Conservation (phyloP, 2,797 vertebrate genomes). For the Squalus acanthias region DNA sequence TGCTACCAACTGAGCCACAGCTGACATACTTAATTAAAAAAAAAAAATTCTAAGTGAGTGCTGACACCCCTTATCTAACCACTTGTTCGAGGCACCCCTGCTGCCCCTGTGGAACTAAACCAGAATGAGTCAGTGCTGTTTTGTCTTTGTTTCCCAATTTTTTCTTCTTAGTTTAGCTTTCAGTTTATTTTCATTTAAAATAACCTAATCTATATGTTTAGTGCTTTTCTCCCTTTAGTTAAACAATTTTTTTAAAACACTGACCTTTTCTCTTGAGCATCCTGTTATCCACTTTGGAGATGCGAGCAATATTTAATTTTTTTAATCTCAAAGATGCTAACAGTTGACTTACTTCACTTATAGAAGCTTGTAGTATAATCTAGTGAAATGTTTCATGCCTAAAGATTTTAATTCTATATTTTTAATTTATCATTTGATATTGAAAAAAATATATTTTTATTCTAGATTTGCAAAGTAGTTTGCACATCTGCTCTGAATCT, state of each 20-base stretch:
- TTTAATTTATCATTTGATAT: background rate
- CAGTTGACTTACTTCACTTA: background rate
- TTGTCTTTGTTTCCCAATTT: too few relatives aligned
- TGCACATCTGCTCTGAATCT: constrained; percentile 51
- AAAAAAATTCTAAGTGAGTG: too few relatives aligned
- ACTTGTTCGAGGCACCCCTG: too few relatives aligned
- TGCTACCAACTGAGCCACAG: too few relatives aligned
- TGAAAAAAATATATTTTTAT: constrained; percentile 40
- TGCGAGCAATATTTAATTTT: background rate
- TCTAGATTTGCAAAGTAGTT: constrained; percentile 52
- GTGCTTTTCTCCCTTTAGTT: too few relatives aligned
- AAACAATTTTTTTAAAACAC: too few relatives aligned
- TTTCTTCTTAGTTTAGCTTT: background rate
- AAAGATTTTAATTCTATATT: background rate
- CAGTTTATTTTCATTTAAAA: background rate
- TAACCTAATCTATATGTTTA: background rate
- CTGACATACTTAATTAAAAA: too few relatives aligned
- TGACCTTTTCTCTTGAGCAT: background rate
- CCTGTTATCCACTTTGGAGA: background rate
- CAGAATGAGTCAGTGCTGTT: too few relatives aligned
- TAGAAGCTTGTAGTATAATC: background rate
- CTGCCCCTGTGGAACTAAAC: too few relatives aligned
- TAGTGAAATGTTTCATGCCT: background rate
- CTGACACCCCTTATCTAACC: too few relatives aligned
- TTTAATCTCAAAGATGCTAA: background rate